Base-by-base conservation (phyloP, 2,797 vertebrate species). In the Cygnus olor region DNA sequence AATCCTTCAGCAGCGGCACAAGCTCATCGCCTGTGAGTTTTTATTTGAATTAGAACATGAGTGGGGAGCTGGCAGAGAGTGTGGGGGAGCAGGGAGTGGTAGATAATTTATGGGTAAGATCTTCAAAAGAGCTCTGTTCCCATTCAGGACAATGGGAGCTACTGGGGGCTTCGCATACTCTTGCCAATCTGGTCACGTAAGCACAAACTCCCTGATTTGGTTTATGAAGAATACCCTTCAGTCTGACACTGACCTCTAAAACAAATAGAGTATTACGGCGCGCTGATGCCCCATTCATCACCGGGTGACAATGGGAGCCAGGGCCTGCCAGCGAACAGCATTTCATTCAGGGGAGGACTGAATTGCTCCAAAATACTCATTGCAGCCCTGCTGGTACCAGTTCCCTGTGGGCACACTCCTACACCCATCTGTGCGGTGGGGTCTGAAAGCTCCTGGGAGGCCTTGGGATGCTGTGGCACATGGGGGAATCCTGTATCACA, bases 191-290 rank as follows among this genome's bases (percentile, higher is more conserved):
- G 95, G 81, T 96, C 94, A 96, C 96, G 96, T 97, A 96, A 78
- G 95, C 96, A 56, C 91, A 93, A 90, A 85, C 28, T 91, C 95
- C 95, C 93, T 53, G 93, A 66, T 69, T 56, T 42, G 83, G 95
- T 74, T 81, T 36, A 80, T 92, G 95, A 97, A 93, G 91, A 96
- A 96, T 95, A 94, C 93, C 94, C 96, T 96, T 94, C 95, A 94
- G 94, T 95, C 91, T 96, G 95, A 96, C 95, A 97, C 90, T 95
- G 96, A 94, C 95, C 93, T 95, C 96, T 93, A 95, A 96, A 93
- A 96, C 95, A 96, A 97, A 96, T 80, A 95, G 95, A 83, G 95
- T 68, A 85, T 95, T 91, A 94, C 96, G 2, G 95, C 72, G 6
- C 2, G 78, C 91, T 90, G 95, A 89, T 89, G 96, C 16, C 84